Conservation (phyloP, 2,888 invertebrate species). For the Callyntrura guangdongensis region DNA sequence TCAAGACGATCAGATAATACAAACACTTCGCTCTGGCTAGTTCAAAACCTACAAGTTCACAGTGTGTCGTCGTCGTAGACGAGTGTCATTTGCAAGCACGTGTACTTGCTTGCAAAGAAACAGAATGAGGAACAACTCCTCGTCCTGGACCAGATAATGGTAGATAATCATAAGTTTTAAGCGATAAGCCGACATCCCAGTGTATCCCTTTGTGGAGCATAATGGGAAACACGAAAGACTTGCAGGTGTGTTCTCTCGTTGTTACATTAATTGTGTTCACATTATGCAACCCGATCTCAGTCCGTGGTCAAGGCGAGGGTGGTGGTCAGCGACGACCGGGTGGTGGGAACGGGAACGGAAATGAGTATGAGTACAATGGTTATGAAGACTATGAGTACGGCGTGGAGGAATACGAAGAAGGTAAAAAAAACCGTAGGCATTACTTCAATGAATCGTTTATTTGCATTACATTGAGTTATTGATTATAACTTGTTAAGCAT, state of each 20-base stretch:
- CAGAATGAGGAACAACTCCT: constrained; percentile 53
- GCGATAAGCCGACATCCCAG: constrained; percentile 60
- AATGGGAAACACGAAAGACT: constrained; percentile 80
- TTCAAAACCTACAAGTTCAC: constrained; percentile 39
- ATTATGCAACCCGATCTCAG: constrained; percentile 83
- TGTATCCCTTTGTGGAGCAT: constrained; percentile 68
- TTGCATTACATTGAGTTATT: no score
- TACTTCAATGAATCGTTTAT: neutral
- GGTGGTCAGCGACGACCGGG: constrained; percentile 55
- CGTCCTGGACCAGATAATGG: constrained; percentile 60
- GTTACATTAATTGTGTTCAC: constrained; percentile 79
- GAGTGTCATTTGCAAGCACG: constrained; percentile 64
- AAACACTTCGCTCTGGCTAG: constrained; percentile 19
- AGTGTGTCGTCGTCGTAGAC: neutral
- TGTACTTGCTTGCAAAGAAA: constrained; percentile 38
- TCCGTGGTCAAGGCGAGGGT: constrained; percentile 76
- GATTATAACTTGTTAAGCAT: no score
- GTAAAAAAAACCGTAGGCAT: constrained; percentile 65
- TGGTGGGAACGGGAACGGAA: constrained; percentile 73
- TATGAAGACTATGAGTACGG: constrained; percentile 84
- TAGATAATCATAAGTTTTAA: constrained; percentile 28
- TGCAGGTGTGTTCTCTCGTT: constrained; percentile 75
- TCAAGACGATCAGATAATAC: constrained; percentile 34
- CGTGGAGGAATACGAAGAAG: constrained; percentile 84
- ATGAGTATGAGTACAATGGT: constrained; percentile 80